Conservation (phyloP, 1,140 invertebrate species). For the Streblospio benedicti region DNA sequence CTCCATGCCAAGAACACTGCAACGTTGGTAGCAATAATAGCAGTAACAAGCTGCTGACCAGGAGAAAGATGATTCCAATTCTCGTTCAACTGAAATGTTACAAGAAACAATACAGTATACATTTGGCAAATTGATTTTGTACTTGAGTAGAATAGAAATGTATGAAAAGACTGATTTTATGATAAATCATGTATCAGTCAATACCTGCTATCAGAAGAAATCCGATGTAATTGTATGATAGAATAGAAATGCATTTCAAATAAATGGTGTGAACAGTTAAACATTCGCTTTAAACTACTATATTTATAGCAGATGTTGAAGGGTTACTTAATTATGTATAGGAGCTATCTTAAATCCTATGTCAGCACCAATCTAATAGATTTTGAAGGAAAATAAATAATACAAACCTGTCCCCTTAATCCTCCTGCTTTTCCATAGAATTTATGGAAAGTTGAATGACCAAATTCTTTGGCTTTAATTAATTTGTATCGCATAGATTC, state of each 20-base stretch:
- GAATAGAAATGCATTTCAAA: neutral
- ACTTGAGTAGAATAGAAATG: too few species aligned
- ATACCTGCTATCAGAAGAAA: neutral
- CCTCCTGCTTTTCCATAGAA: neutral
- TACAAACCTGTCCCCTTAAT: neutral
- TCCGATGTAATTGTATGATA: neutral
- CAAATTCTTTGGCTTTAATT: neutral
- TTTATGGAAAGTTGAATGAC: neutral
- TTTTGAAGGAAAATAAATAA: neutral
- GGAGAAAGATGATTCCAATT: constrained; percentile 68
- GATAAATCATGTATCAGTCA: neutral
- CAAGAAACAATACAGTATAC: constrained; percentile 8
- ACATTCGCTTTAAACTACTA: neutral
- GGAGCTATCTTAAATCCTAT: neutral
- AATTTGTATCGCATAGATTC: neutral
- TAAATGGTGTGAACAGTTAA: neutral
- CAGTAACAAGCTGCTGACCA: constrained; percentile 69
- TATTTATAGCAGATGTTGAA: neutral
- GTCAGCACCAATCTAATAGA: neutral
- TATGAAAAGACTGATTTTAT: neutral
- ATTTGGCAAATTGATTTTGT: neutral
- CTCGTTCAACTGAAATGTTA: constrained; percentile 51
- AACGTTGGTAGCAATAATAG: constrained; percentile 69
- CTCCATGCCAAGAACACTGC: constrained; percentile 77
- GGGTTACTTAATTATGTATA: neutral